Evolutionary conservation across 2,888 invertebrate species (phyloP).

Genomic region (Litoditis marina): DNA sequence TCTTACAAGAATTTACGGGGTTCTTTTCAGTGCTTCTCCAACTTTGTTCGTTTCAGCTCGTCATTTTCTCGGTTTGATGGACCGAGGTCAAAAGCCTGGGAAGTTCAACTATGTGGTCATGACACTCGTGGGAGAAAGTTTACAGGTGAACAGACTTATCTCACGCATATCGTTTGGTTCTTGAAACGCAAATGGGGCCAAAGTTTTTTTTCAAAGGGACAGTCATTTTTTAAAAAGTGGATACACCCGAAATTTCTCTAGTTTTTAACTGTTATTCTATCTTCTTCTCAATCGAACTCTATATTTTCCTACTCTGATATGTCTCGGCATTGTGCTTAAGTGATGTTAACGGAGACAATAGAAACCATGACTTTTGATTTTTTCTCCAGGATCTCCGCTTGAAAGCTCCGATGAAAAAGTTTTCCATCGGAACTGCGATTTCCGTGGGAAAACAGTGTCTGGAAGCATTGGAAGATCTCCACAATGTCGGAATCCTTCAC

Average conservation of each 20-base stretch:
- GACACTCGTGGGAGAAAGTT: slow-evolving; percentile 48
- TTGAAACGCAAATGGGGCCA: too few species aligned
- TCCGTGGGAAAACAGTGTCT: slow-evolving; percentile 41
- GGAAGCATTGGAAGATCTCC: slow-evolving; percentile 45
- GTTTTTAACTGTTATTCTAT: too few species aligned
- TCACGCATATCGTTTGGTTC: too few species aligned
- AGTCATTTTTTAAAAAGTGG: too few species aligned
- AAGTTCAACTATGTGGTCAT: slow-evolving; percentile 56
- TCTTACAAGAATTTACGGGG: too few species aligned
- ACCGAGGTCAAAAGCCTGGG: slow-evolving; percentile 44
- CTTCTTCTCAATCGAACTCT: too few species aligned
- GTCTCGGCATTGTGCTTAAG: too few species aligned
- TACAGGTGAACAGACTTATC: slow-evolving; percentile 19
- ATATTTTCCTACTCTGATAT: too few species aligned
- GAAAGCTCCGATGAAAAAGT: slow-evolving; percentile 29
- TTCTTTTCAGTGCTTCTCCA: neutral
- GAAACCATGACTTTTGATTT: neutral
- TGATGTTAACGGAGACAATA: too few species aligned
- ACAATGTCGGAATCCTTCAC: slow-evolving; percentile 41
- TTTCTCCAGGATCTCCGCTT: slow-evolving; percentile 31
- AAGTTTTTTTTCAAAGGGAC: too few species aligned
- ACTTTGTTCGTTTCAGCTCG: slow-evolving; percentile 22
- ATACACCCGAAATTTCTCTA: too few species aligned
- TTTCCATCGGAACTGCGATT: slow-evolving; percentile 44
- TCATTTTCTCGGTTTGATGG: slow-evolving; percentile 55